A percentile compares a stretch with the other conserved stretches of the same genome.
phyloP scores from a whole-genome alignment of 2,797 vertebrate species.

The Varecia variegata region DNA sequence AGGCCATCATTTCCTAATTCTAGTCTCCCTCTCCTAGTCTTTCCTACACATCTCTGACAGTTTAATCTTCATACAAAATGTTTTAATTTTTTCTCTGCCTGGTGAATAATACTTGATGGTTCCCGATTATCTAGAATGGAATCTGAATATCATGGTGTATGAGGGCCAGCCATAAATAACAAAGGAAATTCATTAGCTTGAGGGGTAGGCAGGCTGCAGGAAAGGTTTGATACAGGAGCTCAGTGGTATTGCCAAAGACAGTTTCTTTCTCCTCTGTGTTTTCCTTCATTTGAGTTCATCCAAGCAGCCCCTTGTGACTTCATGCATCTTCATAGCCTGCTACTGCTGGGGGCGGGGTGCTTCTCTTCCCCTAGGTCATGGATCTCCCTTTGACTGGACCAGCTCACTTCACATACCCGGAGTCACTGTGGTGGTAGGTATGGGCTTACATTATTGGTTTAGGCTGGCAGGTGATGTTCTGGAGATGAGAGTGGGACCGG shows the following conservation, averaged over 20 bases:
- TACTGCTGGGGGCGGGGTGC: not conserved
- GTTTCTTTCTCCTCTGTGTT: not conserved
- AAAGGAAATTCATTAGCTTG: not conserved
- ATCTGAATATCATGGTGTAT: not conserved
- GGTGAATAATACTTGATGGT: not conserved
- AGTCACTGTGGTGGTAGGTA: not conserved
- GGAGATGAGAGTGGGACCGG: not conserved
- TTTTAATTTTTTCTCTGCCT: not conserved
- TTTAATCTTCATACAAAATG: not conserved
- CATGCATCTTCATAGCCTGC: not conserved
- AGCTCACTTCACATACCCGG: not conserved
- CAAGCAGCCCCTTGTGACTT: not conserved
- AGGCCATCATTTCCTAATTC: not conserved
- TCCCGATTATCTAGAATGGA: not conserved
- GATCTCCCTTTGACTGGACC: not conserved
- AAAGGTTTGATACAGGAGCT: not conserved
- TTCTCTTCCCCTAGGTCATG: not conserved
- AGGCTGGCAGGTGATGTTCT: not conserved
- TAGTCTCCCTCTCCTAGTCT: not conserved
- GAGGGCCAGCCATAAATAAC: not conserved
- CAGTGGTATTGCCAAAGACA: not conserved
- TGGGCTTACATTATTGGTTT: not conserved
- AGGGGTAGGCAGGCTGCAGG: not conserved
- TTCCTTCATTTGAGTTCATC: not conserved
- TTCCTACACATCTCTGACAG: not conserved